Evolutionary conservation across 1,140 invertebrate species (phyloP), one percentile per base, ranked within the genome.

Genomic region (Ylistrum balloti): DNA sequence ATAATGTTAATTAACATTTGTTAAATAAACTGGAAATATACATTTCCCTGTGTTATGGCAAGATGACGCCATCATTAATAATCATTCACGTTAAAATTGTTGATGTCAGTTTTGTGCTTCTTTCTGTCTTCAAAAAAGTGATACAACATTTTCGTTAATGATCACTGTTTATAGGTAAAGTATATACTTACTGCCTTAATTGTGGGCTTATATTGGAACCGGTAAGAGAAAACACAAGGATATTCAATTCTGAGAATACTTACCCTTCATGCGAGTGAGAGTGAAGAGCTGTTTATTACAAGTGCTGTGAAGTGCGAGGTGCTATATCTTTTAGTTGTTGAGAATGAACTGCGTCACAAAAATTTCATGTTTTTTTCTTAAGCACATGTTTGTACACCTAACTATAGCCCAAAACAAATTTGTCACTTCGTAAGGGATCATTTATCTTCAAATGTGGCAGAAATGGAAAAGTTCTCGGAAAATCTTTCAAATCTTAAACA

Each of bases 111-210:
- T 74, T 28, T 74, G 56, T 74, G 56, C 56, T 74, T 74, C n/a
- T 56, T 74, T 74, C 56, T 74, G n/a, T 17, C 56, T 74, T 74
- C 56, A 74, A 74, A 74, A 74, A 74, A 74, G 56, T 74, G 56
- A 74, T 74, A 74, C 56, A 74, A 74, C 56, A 74, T 74, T 9
- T 9, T 22, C n/a, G n/a, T 74, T 74, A 74, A 74, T 48, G 22
- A 74, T n/a, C 56, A 74, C 56, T 74, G 17, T 74, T 74, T 74
- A 28, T 28, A 74, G 22, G n/a, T 74, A 74, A 74, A 74, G 56
- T 28, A 28, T 74, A 74, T 74, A 74, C 56, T 74, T 74, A 74
- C 56, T 28, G 56, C 56, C n/a, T 74, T 74, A 74, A 74, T 74
- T 74, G 56, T 74, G 56, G 56, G 56, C 56, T 74, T 74, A 74